Percentiles rank a stretch among this genome's conserved stretches.
Conservation (phyloP, 2,797 vertebrate genomes). For the Neoniphon sammara region DNA sequence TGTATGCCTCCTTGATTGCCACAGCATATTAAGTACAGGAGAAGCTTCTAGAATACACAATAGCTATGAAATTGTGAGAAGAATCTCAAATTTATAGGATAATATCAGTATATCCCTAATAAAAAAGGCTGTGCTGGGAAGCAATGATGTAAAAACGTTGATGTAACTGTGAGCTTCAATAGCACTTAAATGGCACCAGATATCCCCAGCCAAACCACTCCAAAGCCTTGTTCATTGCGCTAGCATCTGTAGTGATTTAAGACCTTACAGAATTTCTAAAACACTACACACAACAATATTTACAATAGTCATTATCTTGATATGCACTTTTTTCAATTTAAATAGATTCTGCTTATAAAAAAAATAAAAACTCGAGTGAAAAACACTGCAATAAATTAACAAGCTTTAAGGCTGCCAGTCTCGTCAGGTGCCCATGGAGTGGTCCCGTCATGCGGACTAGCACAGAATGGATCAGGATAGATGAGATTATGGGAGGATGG, state of each 20-base stretch:
- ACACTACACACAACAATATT: conserved; percentile 81
- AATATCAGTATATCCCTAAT: conserved; percentile 17
- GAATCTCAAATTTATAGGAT: conserved; percentile 56
- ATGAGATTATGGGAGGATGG: conserved; percentile 55
- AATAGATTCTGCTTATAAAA: conserved; percentile 82
- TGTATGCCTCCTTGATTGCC: conserved; percentile 11
- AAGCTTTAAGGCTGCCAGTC: conserved; percentile 84
- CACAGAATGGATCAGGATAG: conserved; percentile 73
- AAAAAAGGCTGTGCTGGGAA: conserved; percentile 60
- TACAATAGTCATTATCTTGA: conserved; percentile 78
- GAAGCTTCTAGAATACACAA: conserved; percentile 38
- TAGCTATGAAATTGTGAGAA: conserved; percentile 40
- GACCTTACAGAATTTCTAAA: conserved; percentile 76
- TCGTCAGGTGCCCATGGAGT: conserved; percentile 70
- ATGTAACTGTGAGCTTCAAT: conserved; percentile 66
- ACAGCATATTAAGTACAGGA: conserved; percentile 25
- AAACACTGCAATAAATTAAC: conserved; percentile 83
- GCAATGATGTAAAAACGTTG: conserved; percentile 73
- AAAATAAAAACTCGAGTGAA: conserved; percentile 70
- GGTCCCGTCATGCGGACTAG: conserved; percentile 81
- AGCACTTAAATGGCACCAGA: conserved; percentile 77
- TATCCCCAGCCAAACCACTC: conserved; percentile 64
- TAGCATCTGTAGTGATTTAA: conserved; percentile 78
- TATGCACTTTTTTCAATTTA: conserved; percentile 78
- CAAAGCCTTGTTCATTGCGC: conserved; percentile 74